These are phyloP conservation scores for Amniataba percoides DNA, from an alignment of 2,797 vertebrate genomes.

Conservation along the genomic window DNA sequence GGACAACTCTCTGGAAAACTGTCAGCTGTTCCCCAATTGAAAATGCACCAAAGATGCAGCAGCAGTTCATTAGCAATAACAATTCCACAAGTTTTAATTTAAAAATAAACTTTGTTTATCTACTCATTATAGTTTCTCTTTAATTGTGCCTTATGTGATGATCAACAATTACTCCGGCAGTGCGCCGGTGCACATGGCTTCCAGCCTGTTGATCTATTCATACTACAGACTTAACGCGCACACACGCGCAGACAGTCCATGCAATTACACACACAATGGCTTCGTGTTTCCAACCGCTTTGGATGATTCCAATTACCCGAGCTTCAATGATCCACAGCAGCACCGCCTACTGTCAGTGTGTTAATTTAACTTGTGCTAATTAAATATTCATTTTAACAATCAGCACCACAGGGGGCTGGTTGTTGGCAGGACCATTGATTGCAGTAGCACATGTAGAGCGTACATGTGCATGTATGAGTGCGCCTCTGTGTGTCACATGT, in stretches of 20 bases:
- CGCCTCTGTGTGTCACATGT: slow-evolving; percentile 31
- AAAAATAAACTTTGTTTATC: slow-evolving; percentile 73
- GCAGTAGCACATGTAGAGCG: slow-evolving; percentile 27
- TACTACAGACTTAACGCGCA: background rate
- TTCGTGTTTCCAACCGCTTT: slow-evolving; percentile 46
- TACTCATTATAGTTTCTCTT: slow-evolving; percentile 55
- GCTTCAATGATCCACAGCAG: slow-evolving; percentile 76
- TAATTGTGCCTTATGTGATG: slow-evolving; percentile 53
- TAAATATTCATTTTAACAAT: slow-evolving; percentile 86
- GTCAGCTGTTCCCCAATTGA: slow-evolving; percentile 25
- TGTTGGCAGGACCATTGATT: slow-evolving; percentile 55
- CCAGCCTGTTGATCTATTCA: slow-evolving; percentile 62
- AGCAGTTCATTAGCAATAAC: slow-evolving; percentile 55
- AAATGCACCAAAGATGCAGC: slow-evolving; percentile 7
- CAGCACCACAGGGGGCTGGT: slow-evolving; percentile 57
- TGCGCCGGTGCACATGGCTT: slow-evolving; percentile 29
- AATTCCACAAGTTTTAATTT: slow-evolving; percentile 55
- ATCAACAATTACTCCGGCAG: slow-evolving; percentile 54
- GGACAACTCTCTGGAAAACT: slow-evolving; percentile 17
- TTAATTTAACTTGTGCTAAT: slow-evolving; percentile 82
- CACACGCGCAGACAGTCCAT: background rate
- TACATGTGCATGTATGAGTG: background rate
- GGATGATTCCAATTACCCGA: slow-evolving; percentile 81
- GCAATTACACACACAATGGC: slow-evolving; percentile 26
- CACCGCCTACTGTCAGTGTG: slow-evolving; percentile 79